phyloP scores from a whole-genome alignment of 2,888 invertebrate species.

The Leucania comma region DNA sequence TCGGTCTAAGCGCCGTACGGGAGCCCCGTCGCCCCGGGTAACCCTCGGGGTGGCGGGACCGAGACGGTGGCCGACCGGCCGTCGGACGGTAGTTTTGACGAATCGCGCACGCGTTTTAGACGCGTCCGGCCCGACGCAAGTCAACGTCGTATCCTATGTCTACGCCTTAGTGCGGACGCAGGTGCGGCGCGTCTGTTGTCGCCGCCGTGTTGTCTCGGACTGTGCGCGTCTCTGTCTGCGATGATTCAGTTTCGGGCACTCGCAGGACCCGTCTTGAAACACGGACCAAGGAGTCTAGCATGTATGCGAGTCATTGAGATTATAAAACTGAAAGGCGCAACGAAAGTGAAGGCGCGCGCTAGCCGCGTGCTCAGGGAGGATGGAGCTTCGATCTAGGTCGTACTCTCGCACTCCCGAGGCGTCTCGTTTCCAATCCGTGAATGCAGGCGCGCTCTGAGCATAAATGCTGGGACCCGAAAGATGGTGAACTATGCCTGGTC shows the following conservation, averaged over 20 bases:
- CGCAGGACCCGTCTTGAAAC: slow-evolving; percentile 93
- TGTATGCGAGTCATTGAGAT: slow-evolving; percentile 93
- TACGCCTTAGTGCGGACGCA: slow-evolving; percentile 76
- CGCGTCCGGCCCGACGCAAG: slow-evolving; percentile 76
- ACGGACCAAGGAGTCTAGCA: slow-evolving; percentile 84
- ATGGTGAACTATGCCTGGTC: slow-evolving; percentile 94
- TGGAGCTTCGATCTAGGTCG: slow-evolving; percentile 80
- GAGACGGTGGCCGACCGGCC: slow-evolving; percentile 3
- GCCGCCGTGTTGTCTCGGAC: slow-evolving; percentile 74
- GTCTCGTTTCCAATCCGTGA: slow-evolving; percentile 85
- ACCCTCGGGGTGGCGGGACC: background rate
- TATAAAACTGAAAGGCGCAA: slow-evolving; percentile 91
- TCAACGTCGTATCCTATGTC: slow-evolving; percentile 70
- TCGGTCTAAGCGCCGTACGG: slow-evolving; percentile 78
- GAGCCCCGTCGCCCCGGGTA: background rate
- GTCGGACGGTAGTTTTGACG: slow-evolving; percentile 63
- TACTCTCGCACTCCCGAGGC: slow-evolving; percentile 90
- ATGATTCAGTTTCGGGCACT: slow-evolving; percentile 84
- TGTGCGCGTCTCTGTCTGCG: slow-evolving; percentile 80
- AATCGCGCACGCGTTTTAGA: slow-evolving; percentile 69
- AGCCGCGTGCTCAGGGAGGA: slow-evolving; percentile 82
- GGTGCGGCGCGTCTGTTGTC: slow-evolving; percentile 69
- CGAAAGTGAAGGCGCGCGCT: slow-evolving; percentile 91
- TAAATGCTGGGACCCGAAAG: slow-evolving; percentile 93
- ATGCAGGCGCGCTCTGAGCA: slow-evolving; percentile 91